These are phyloP conservation scores for Tetraneura akinire DNA, from an alignment of 1,140 invertebrate species.

Conservation along the genomic window DNA sequence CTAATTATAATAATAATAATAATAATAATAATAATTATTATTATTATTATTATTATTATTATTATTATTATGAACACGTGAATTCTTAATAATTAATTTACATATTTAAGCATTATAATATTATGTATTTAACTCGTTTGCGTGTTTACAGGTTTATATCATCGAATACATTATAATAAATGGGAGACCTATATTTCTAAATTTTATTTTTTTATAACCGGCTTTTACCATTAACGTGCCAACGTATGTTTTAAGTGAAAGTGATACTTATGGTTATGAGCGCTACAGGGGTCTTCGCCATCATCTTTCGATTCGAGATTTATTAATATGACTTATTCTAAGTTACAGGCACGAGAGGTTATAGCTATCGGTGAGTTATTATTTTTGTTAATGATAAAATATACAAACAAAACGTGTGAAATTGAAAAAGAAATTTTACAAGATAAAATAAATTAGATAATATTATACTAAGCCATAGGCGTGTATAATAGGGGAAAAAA, in stretches of 20 bases:
- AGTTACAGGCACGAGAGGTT: too few species aligned
- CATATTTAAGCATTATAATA: background rate
- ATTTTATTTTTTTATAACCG: background rate
- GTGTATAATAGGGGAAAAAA: background rate
- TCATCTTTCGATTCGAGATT: background rate
- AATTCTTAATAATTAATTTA: too few species aligned
- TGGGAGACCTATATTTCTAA: background rate
- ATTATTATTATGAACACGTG: too few species aligned
- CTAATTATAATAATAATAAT: too few species aligned
- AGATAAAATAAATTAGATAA: background rate
- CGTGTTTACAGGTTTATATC: background rate
- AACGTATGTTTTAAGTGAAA: background rate
- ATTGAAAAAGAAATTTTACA: background rate
- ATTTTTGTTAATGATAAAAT: background rate
- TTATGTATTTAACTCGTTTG: background rate
- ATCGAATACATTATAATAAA: background rate
- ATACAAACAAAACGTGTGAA: background rate
- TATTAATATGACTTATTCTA: background rate
- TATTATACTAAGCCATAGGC: too few species aligned
- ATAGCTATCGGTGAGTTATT: too few species aligned
- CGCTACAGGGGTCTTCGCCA: slow-evolving; percentile 7
- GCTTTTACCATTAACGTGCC: background rate
- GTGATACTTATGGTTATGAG: background rate
- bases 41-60: too few species aligned
- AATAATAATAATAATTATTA: too few species aligned